Conservation (phyloP, 2,888 invertebrate species). For the Beris morrisii region DNA sequence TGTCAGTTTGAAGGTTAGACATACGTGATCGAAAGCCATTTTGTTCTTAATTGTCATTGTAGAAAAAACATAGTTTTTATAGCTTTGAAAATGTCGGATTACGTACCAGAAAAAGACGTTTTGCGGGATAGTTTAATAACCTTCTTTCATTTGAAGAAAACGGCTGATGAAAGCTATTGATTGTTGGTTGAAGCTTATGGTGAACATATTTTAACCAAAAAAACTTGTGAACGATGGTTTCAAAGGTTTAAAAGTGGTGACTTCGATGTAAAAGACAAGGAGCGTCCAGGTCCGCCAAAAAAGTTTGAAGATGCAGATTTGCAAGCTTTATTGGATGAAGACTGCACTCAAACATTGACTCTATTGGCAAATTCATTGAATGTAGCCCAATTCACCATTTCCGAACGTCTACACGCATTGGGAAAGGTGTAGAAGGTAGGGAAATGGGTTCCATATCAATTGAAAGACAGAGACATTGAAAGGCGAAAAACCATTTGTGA, state of each 20-base stretch:
- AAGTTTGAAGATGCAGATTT: conserved; percentile 36
- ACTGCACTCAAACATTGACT: conserved; percentile 41
- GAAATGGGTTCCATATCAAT: too few species aligned
- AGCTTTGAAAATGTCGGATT: neutral
- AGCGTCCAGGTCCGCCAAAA: conserved; percentile 41
- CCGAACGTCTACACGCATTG: too few species aligned
- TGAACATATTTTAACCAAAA: conserved; percentile 40
- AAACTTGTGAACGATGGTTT: conserved; percentile 40
- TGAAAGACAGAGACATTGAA: too few species aligned
- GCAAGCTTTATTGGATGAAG: conserved; percentile 41
- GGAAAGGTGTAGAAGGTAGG: too few species aligned
- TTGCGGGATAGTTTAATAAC: conserved; percentile 23
- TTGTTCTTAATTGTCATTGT: too few species aligned
- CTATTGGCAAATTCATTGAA: conserved; percentile 39
- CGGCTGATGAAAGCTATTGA: conserved; percentile 6
- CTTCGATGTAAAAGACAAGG: conserved; percentile 39
- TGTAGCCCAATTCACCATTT: conserved; percentile 28
- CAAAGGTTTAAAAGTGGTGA: conserved; percentile 41
- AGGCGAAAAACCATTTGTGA: neutral
- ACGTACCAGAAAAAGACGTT: neutral
- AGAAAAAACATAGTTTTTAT: too few species aligned
- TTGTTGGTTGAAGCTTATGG: conserved; percentile 35
- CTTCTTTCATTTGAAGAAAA: conserved; percentile 27
- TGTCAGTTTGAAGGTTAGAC: too few species aligned
- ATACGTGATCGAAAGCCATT: too few species aligned